These are phyloP conservation scores for Oncorhynchus masou DNA, from an alignment of 2,113 vertebrate species.

Conservation along the genomic window DNA sequence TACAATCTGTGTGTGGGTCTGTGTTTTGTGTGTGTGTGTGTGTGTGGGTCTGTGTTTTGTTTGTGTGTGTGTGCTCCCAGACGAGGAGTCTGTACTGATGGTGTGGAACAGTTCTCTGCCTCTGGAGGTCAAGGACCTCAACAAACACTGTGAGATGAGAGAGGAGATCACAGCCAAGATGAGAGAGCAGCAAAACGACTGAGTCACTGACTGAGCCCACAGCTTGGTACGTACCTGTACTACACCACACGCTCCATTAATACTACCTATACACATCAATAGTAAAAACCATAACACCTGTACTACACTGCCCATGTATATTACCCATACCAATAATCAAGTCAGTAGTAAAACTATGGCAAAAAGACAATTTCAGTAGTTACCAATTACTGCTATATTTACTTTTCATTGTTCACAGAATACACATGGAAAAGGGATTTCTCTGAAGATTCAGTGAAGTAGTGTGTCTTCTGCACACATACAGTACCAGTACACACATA, in stretches of 20 bases:
- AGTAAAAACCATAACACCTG: too few relatives aligned
- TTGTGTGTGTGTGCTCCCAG: conserved; percentile 56
- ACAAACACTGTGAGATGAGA: conserved; percentile 83
- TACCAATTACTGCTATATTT: not conserved
- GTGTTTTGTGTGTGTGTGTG: conserved; percentile 6
- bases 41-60: not conserved
- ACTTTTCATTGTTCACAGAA: conserved; percentile 13
- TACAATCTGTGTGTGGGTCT: not conserved
- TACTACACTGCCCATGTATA: too few relatives aligned
- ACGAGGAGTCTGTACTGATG: conserved; percentile 82
- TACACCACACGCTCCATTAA: not conserved
- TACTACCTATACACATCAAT: too few relatives aligned
- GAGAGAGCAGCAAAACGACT: conserved; percentile 76
- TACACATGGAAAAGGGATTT: conserved; percentile 45
- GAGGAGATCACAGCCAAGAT: conserved; percentile 81
- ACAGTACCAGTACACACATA: not conserved
- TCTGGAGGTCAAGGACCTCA: conserved; percentile 88
- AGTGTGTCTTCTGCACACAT: too few relatives aligned
- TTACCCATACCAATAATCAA: too few relatives aligned
- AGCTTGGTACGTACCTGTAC: not conserved
- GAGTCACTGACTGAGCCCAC: conserved; percentile 44
- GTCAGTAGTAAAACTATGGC: too few relatives aligned
- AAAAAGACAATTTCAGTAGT: not conserved
- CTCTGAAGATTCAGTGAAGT: too few relatives aligned
- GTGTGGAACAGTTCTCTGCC: conserved; percentile 85